phyloP scores from a whole-genome alignment of 2,113 vertebrate genomes.

The Ursus arctos region DNA sequence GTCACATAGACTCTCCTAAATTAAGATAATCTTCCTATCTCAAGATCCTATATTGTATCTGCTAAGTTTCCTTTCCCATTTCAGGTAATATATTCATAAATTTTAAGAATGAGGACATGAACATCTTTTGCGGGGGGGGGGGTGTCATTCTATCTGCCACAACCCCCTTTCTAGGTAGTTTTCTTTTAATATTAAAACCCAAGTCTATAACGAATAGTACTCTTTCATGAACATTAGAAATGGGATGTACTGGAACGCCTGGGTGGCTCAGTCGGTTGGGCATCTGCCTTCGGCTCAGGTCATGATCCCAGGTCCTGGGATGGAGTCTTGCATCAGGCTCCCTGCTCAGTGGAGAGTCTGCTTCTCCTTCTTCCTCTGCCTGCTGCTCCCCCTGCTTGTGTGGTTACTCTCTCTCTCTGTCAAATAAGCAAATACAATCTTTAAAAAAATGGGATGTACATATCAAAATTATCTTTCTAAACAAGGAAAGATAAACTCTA shows the following conservation, averaged over 20 bases:
- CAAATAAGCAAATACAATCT: not conserved
- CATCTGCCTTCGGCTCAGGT: too few species aligned
- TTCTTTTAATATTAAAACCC: not conserved
- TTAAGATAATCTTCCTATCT: not conserved
- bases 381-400: too few species aligned
- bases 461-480: not conserved
- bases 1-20: not conserved
- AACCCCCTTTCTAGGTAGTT: not conserved
- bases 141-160: not conserved
- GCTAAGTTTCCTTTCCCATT: not conserved
- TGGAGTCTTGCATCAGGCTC: accelerated
- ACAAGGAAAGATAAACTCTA: not conserved
- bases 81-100: not conserved
- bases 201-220: not conserved
- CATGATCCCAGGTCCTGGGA: too few species aligned
- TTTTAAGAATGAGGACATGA: not conserved
- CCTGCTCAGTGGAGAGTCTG: too few species aligned
- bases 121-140: not conserved
- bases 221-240: not conserved
- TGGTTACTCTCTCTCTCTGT: not conserved
- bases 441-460: not conserved
- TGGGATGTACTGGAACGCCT: too few species aligned
- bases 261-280: too few species aligned
- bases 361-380: not conserved
- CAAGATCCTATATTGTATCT: not conserved